A percentile compares a stretch with the other conserved stretches of the same genome.
These are phyloP conservation scores for Zosterops hypoxanthus DNA, from an alignment of 2,113 vertebrate genomes.

Conservation along the genomic window DNA sequence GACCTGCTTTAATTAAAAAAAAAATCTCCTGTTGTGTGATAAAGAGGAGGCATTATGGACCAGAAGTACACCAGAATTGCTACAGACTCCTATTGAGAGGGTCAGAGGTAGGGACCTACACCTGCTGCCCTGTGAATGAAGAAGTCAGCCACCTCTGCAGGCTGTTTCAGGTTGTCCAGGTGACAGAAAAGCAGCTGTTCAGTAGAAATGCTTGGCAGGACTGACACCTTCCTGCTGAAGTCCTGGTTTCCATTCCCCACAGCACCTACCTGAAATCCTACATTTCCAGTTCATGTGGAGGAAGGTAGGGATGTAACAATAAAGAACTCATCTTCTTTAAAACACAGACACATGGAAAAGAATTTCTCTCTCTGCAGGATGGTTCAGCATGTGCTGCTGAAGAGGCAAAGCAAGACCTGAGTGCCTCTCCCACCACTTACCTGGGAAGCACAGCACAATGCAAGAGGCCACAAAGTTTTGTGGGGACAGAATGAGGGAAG, in stretches of 20 bases:
- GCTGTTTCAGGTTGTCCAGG: not conserved
- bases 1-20: not conserved
- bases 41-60: not conserved
- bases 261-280: not conserved
- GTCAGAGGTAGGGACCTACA: not conserved
- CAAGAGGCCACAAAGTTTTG: not conserved
- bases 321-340: not conserved
- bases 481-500: not conserved
- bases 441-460: not conserved
- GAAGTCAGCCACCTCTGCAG: not conserved
- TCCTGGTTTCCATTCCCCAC: not conserved
- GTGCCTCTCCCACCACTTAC: not conserved
- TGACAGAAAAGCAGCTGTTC: not conserved
- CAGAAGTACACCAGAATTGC: not conserved
- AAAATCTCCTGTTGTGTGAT: not conserved
- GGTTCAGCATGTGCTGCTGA: fast-evolving
- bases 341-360: fast-evolving
- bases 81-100: not conserved
- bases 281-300: not conserved
- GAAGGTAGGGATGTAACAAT: not conserved
- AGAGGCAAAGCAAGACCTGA: not conserved
- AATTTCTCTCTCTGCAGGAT: not conserved
- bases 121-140: not conserved
- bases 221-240: not conserved
- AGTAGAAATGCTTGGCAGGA: not conserved